Evolutionary conservation across 2,797 vertebrate species (phyloP), one percentile per base, ranked within the genome.

Genomic region (Sebastes hopkinsi): DNA sequence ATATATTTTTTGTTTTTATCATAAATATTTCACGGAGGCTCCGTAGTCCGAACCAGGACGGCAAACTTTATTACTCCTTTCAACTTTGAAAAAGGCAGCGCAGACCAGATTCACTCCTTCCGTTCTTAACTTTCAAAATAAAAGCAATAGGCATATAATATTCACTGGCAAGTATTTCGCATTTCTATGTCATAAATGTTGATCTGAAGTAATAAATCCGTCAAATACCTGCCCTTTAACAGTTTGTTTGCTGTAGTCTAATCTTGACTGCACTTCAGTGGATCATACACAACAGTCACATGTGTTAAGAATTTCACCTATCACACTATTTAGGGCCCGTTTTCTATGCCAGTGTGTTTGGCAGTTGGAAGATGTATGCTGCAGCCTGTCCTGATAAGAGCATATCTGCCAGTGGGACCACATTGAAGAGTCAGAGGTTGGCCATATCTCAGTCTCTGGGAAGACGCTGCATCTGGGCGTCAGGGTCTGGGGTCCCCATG

Each of bases 361-460:
- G 75, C 69, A 87, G 77, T 87, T 85, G 75, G 89, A 91, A 92
- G 90, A 93, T 88, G 82, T 90, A 90, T 89, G 85, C 84, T 80
- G 56, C 77, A 50, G 79, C 77, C 86, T 85, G 82, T 86, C 79
- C 72, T 83, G 94, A 95, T 96, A 94, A 95, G 90, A 84, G 83
- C 81, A 79, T 90, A 91, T 94, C 94, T 92, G 83, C 90, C 83
- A 79, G 66, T 83, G 87, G 87, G 91, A 86, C 88, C 75, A 83
- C 84, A 50, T 23, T 38, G 61, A 81, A 67, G 83, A 92, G 91
- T 91, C 90, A 92, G 81, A 87, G 91, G 92, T 92, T 87, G 89
- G 80, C 74, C 65, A 77, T 95, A 94, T 95, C 94, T 92, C 78
- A 34, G 82, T 72, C 83, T 81, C 71, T 79, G 78, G 81, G 71